Evolutionary conservation across 2,888 invertebrate genomes (phyloP).

Genomic region (Brenthis hecate): DNA sequence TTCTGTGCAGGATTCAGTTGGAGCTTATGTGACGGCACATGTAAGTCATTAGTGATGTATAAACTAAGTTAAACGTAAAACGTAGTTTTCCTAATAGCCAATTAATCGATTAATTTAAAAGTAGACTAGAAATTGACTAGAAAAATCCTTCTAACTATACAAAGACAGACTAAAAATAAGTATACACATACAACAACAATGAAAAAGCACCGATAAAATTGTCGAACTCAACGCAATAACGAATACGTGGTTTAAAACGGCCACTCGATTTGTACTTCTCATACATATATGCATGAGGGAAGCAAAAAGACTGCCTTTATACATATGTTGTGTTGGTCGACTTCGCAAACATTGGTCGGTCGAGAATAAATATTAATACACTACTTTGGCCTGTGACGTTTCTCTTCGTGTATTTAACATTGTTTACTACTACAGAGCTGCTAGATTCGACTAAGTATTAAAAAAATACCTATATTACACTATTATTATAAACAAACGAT

Average conservation of each 20-base stretch:
- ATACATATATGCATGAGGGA: slow-evolving; percentile 53
- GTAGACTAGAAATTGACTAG: not conserved
- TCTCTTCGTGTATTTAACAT: too few species aligned
- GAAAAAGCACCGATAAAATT: slow-evolving; percentile 37
- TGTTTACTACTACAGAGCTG: too few species aligned
- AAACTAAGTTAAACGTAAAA: too few species aligned
- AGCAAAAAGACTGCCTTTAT: slow-evolving; percentile 31
- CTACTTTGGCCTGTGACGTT: not conserved
- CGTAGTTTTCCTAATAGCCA: too few species aligned
- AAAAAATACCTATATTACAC: too few species aligned
- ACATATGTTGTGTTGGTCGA: slow-evolving; percentile 31
- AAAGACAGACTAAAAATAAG: slow-evolving; percentile 4
- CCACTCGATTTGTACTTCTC: slow-evolving; percentile 51
- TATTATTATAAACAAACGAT: too few species aligned
- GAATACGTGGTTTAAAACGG: slow-evolving; percentile 47
- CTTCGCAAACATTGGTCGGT: slow-evolving; percentile 24
- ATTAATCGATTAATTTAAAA: too few species aligned
- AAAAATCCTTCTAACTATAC: not conserved
- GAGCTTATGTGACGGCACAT: too few species aligned
- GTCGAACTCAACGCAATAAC: slow-evolving; percentile 41
- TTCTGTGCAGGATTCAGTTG: too few species aligned
- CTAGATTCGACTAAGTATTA: too few species aligned
- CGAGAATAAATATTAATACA: slow-evolving; percentile 24
- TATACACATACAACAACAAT: slow-evolving; percentile 11
- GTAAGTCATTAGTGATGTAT: too few species aligned